Percentiles rank a stretch among this genome's conserved stretches.
Conservation (phyloP, 2,888 invertebrate species). For the Cyclophora albipunctata region DNA sequence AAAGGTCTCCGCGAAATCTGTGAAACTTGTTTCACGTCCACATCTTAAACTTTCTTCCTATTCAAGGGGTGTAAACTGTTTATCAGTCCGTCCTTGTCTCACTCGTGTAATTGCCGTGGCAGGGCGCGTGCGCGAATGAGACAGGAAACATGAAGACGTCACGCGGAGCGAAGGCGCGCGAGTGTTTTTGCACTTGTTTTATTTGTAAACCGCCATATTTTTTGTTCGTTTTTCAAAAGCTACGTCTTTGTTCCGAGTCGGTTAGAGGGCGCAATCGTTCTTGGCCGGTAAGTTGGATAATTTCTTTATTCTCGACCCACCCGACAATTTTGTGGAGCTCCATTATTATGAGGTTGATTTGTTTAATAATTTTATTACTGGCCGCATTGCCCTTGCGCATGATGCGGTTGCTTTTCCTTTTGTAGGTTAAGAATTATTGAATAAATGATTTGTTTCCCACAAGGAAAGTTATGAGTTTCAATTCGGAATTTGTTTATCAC, state of each 20-base stretch:
- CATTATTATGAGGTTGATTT: slow-evolving; percentile 73
- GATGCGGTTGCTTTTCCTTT: slow-evolving; percentile 38
- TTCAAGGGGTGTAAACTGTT: slow-evolving; percentile 42
- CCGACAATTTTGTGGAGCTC: slow-evolving; percentile 70
- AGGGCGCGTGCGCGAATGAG: slow-evolving; percentile 47
- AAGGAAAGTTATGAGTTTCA: neutral
- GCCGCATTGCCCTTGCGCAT: slow-evolving; percentile 45
- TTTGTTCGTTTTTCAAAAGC: slow-evolving; percentile 55
- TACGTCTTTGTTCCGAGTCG: slow-evolving; percentile 69
- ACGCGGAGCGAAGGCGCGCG: slow-evolving; percentile 69
- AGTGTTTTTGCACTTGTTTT: slow-evolving; percentile 73
- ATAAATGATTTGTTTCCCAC: slow-evolving; percentile 18
- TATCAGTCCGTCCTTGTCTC: slow-evolving; percentile 43
- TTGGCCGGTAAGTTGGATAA: slow-evolving; percentile 65
- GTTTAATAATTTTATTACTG: slow-evolving; percentile 75
- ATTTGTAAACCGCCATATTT: slow-evolving; percentile 43
- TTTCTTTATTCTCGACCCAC: slow-evolving; percentile 69
- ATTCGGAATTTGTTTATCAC: neutral
- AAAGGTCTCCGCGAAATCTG: slow-evolving; percentile 65
- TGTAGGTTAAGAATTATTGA: slow-evolving; percentile 36
- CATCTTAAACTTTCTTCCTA: slow-evolving; percentile 71
- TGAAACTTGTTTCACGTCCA: slow-evolving; percentile 68
- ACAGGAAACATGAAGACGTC: slow-evolving; percentile 71
- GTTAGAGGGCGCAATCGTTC: slow-evolving; percentile 54
- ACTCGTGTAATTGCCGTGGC: slow-evolving; percentile 23